Percentiles rank a stretch among this genome's conserved stretches.
phyloP scores from a whole-genome alignment of 2,888 invertebrate species.

The Dendrolimus pini region DNA sequence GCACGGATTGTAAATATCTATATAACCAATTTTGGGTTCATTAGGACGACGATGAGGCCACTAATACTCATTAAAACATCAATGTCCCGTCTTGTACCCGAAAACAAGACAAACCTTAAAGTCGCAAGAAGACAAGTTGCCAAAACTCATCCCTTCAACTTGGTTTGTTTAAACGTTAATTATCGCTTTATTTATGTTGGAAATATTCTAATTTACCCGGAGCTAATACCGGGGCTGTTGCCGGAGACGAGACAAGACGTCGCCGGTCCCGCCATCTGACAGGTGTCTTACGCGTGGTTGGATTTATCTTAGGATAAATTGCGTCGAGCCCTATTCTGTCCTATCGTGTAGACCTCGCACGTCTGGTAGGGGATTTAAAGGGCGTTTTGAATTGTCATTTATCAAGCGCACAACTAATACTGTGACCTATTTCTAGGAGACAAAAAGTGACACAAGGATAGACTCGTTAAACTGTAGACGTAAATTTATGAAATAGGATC shows the following conservation, averaged over 20 bases:
- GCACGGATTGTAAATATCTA: no score
- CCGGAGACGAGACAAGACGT: slow-evolving; percentile 45
- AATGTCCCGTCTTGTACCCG: slow-evolving; percentile 13
- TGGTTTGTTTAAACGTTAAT: slow-evolving; percentile 60
- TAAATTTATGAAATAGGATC: neutral
- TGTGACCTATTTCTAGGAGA: slow-evolving; percentile 6
- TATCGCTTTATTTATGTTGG: slow-evolving; percentile 61
- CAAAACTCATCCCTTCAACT: slow-evolving; percentile 52
- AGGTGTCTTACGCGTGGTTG: slow-evolving; percentile 62
- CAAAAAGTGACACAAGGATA: neutral
- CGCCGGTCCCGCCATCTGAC: slow-evolving; percentile 54
- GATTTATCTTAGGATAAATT: slow-evolving; percentile 64
- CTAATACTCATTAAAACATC: slow-evolving; percentile 19
- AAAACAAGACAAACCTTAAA: slow-evolving; percentile 33
- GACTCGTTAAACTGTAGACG: neutral
- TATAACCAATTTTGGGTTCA: neutral
- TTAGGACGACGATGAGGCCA: neutral
- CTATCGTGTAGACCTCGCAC: slow-evolving; percentile 25
- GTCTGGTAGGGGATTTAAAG: slow-evolving; percentile 22
- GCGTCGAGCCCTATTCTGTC: slow-evolving; percentile 25
- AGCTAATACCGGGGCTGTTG: slow-evolving; percentile 43
- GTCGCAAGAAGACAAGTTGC: slow-evolving; percentile 49
- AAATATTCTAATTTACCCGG: slow-evolving; percentile 60
- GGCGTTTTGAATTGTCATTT: slow-evolving; percentile 20
- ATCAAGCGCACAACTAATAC: slow-evolving; percentile 16